phyloP scores from a whole-genome alignment of 2,113 vertebrate genomes.

The Pachypanchax playfairii region DNA sequence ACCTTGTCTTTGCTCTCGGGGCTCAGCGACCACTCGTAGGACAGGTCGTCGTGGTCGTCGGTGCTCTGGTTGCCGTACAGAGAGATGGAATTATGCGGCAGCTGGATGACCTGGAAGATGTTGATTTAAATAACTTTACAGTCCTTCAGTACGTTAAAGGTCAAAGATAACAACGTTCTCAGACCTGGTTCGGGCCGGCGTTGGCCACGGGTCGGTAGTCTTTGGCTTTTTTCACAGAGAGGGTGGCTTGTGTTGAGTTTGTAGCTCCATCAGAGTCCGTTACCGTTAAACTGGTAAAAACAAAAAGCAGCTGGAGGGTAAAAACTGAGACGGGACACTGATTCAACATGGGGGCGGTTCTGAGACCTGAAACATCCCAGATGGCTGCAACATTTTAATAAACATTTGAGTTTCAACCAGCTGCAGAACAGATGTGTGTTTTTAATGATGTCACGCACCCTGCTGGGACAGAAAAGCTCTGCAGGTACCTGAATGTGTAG shows the following conservation, averaged over 20 bases:
- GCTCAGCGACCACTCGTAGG: constrained; percentile 97
- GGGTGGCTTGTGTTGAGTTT: constrained; percentile 87
- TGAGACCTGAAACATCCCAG: too few relatives aligned
- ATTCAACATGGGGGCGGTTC: too few relatives aligned
- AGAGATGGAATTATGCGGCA: constrained; percentile 92
- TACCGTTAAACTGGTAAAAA: constrained; percentile 85
- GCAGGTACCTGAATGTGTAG: constrained; percentile 91
- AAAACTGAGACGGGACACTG: too few relatives aligned
- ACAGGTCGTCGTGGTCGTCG: constrained; percentile 91
- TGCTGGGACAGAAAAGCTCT: too few relatives aligned
- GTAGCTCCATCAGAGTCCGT: constrained; percentile 93
- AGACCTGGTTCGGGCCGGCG: constrained; percentile 89
- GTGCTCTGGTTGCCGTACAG: constrained; percentile 94
- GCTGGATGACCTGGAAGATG: constrained; percentile 85
- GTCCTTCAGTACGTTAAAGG: too few relatives aligned
- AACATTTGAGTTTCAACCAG: too few relatives aligned
- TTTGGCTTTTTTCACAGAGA: constrained; percentile 93
- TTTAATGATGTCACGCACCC: too few relatives aligned
- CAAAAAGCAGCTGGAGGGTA: too few relatives aligned
- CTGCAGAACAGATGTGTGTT: too few relatives aligned
- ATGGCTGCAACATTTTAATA: too few relatives aligned
- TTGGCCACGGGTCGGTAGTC: constrained; percentile 95
- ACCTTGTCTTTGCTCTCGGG: constrained; percentile 96
- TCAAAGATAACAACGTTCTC: too few relatives aligned
- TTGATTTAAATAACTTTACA: background rate